Conservation (phyloP, 2,888 invertebrate genomes). For the Pristionchus japonicus region DNA sequence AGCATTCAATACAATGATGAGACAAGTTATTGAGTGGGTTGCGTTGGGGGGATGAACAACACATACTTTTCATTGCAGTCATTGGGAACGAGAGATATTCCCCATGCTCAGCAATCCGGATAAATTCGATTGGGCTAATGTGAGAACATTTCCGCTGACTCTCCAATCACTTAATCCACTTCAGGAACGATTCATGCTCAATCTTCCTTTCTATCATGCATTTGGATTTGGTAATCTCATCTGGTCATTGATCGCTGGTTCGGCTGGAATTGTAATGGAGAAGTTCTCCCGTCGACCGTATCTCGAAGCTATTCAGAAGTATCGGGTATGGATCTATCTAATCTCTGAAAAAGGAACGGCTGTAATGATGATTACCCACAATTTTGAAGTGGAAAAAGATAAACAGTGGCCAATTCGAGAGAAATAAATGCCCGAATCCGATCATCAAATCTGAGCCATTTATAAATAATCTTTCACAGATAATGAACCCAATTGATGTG, state of each 20-base stretch:
- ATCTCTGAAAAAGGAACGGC: background rate
- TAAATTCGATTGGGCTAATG: background rate
- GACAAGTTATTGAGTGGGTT: conserved; percentile 19
- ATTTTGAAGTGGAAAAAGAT: background rate
- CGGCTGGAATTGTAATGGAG: conserved; percentile 36
- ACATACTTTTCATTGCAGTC: background rate
- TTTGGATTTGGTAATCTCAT: conserved; percentile 67
- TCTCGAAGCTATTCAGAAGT: background rate
- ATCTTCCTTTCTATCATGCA: conserved; percentile 73
- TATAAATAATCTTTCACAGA: background rate
- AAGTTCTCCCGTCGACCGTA: conserved; percentile 22
- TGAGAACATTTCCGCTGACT: background rate
- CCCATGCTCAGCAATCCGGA: background rate
- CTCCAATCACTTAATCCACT: background rate
- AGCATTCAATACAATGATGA: conserved; percentile 62
- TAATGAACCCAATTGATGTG: background rate
- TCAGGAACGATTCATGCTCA: conserved; percentile 16
- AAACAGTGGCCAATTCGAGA: background rate
- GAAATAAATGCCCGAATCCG: background rate
- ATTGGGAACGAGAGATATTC: conserved; percentile 19
- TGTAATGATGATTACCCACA: background rate
- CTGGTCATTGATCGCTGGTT: conserved; percentile 56
- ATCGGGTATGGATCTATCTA: background rate
- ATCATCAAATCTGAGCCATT: background rate
- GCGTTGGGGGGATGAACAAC: background rate